Percentiles rank a stretch among this genome's conserved stretches.
phyloP scores from a whole-genome alignment of 1,140 invertebrate species.

The Drosophila mojavensis region DNA sequence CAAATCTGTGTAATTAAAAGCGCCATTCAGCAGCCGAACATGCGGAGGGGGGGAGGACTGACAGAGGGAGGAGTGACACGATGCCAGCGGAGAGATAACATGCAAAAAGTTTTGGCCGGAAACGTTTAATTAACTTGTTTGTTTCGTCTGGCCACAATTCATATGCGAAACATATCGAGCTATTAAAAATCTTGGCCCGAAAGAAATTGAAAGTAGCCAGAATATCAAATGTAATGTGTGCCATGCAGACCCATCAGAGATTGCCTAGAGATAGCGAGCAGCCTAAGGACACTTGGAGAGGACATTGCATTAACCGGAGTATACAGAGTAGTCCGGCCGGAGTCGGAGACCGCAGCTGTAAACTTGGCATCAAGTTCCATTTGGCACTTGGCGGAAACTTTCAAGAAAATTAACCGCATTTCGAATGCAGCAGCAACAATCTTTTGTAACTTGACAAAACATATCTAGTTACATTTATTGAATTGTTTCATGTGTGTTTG shows the following conservation, averaged over 20 bases:
- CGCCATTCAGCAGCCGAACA: slow-evolving; percentile 17
- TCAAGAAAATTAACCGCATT: slow-evolving; percentile 57
- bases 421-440: slow-evolving; percentile 48
- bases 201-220: slow-evolving; percentile 52
- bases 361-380: slow-evolving; percentile 50
- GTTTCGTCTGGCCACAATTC: slow-evolving; percentile 56
- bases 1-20: slow-evolving; percentile 78
- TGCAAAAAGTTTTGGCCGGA: slow-evolving; percentile 67
- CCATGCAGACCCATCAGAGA: background rate
- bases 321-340: background rate
- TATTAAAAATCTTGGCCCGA: slow-evolving; percentile 55
- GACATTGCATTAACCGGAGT: slow-evolving; percentile 44
- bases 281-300: background rate
- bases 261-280: slow-evolving; percentile 9
- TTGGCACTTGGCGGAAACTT: slow-evolving; percentile 48
- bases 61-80: slow-evolving; percentile 8
- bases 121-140: slow-evolving; percentile 81
- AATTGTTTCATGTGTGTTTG: slow-evolving; percentile 63
- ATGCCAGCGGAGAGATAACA: slow-evolving; percentile 69
- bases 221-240: background rate
- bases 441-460: slow-evolving; percentile 41
- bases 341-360: slow-evolving; percentile 38
- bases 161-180: slow-evolving; percentile 68
- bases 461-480: slow-evolving; percentile 66
- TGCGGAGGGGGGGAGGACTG: background rate